Evolutionary conservation across 2,888 invertebrate species (phyloP).

Genomic region (Volucella zonaria): DNA sequence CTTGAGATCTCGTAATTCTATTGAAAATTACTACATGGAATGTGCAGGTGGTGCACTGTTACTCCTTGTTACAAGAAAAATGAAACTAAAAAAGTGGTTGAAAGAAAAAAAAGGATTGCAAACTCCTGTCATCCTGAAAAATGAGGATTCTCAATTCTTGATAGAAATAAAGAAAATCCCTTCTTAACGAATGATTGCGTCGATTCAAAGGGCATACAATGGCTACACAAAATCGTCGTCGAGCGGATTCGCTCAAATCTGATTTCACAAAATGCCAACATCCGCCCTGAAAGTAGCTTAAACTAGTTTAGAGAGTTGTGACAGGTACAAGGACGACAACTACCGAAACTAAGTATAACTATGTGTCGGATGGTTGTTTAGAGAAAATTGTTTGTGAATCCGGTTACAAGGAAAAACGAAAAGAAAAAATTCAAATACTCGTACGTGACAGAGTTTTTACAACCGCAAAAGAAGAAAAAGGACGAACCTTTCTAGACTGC

Average conservation of each 20-base stretch:
- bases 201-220: constrained; percentile 53
- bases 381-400: too few species aligned
- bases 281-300: constrained; percentile 16
- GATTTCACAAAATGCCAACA: constrained; percentile 25
- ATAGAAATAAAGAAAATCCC: constrained; percentile 20
- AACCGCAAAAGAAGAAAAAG: too few species aligned
- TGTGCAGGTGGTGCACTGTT: constrained; percentile 65
- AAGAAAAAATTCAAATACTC: too few species aligned
- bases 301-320: neutral
- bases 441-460: too few species aligned
- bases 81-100: neutral
- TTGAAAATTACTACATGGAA: constrained; percentile 67
- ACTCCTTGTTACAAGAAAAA: constrained; percentile 41
- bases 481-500: too few species aligned
- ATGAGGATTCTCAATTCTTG: constrained; percentile 37
- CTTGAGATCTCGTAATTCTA: constrained; percentile 44
- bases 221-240: neutral
- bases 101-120: neutral
- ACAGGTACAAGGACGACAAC: neutral
- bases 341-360: too few species aligned
- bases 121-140: constrained; percentile 49
- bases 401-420: too few species aligned
- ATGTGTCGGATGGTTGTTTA: too few species aligned
- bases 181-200: constrained; percentile 56
- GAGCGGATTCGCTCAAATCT: constrained; percentile 9